Percentiles rank a stretch among this genome's conserved stretches.
Evolutionary conservation across 2,113 vertebrate species (phyloP).

Genomic region (Phalacrocorax brasilianus): DNA sequence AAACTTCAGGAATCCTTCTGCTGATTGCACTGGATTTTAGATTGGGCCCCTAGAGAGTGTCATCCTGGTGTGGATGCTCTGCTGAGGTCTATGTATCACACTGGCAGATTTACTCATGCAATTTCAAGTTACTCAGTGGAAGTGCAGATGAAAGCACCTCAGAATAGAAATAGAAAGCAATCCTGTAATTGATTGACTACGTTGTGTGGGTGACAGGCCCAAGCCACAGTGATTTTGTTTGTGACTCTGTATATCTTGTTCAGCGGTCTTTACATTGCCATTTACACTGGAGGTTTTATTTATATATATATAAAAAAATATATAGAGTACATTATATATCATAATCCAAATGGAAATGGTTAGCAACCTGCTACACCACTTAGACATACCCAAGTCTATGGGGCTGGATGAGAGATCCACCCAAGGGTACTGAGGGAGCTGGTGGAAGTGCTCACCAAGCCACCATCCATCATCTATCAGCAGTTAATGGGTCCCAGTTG

Average conservation of each 20-base stretch:
- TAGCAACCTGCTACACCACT: not conserved
- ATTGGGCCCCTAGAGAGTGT: not conserved
- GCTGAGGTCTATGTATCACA: not conserved
- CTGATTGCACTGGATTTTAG: not conserved
- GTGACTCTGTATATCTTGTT: conserved; percentile 22
- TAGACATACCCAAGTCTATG: not conserved
- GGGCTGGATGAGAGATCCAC: not conserved
- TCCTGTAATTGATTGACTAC: conserved; percentile 34
- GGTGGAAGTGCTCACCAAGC: not conserved
- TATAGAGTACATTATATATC: not conserved
- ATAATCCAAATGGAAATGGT: not conserved
- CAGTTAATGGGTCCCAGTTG: not conserved
- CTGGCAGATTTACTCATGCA: conserved; percentile 45
- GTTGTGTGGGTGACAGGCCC: conserved; percentile 37
- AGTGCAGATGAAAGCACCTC: conserved; percentile 50
- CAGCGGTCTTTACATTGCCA: not conserved
- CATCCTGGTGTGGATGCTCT: not conserved
- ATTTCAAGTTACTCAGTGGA: conserved; percentile 21
- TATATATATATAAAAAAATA: not conserved
- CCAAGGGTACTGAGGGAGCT: not conserved
- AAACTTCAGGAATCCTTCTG: not conserved
- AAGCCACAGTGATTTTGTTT: conserved; percentile 38
- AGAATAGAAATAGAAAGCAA: conserved; percentile 38
- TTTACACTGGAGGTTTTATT: not conserved
- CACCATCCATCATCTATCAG: not conserved